phyloP scores from a whole-genome alignment of 2,888 invertebrate species.

The Dasypolia templi region DNA sequence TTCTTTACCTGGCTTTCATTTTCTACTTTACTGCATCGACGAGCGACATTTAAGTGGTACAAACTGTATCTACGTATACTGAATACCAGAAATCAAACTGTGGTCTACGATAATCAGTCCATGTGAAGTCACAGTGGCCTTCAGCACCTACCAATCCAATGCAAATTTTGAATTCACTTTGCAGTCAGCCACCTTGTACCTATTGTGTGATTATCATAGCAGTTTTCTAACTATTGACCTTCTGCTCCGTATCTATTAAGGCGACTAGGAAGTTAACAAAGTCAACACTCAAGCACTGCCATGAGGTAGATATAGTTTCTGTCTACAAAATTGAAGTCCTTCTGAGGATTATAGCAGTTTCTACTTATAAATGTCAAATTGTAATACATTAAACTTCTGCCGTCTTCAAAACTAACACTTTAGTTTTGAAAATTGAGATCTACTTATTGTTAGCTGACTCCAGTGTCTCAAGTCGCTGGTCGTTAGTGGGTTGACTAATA shows the following conservation, averaged over 20 bases:
- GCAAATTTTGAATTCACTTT: not conserved
- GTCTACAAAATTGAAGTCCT: not conserved
- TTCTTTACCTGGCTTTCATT: not conserved
- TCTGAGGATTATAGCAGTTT: not conserved
- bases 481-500: too few relatives aligned
- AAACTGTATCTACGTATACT: not conserved
- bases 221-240: not conserved
- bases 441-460: too few relatives aligned
- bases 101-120: not conserved
- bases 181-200: not conserved
- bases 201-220: too few relatives aligned
- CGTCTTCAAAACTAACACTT: too few relatives aligned
- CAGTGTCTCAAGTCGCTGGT: too few relatives aligned
- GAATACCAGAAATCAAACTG: conserved; percentile 18
- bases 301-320: not conserved
- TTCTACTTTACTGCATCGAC: not conserved
- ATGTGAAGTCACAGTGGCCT: conserved; percentile 5
- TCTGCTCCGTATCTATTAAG: not conserved
- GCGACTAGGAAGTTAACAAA: not conserved
- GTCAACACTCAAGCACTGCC: not conserved
- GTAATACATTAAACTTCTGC: not conserved
- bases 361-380: not conserved
- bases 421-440: too few relatives aligned
- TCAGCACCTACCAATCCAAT: not conserved
- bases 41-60: not conserved